These are phyloP conservation scores for Gobius niger DNA, from an alignment of 2,113 vertebrate species.

Conservation along the genomic window DNA sequence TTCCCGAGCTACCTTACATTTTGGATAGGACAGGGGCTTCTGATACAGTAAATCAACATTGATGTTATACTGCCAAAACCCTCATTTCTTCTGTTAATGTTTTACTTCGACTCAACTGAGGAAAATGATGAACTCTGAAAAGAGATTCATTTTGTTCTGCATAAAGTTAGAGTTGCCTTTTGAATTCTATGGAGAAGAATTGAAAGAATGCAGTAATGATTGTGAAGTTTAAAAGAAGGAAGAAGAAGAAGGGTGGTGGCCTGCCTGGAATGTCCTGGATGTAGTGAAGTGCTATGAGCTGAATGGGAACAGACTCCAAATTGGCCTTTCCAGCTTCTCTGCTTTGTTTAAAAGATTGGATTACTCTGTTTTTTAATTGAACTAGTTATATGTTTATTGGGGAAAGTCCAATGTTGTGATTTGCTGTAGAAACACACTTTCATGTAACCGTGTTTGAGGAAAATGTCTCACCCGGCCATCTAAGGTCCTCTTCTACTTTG, in stretches of 20 bases:
- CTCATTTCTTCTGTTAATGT: too few relatives aligned
- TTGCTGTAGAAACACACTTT: neutral
- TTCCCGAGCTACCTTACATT: too few relatives aligned
- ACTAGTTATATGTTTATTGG: too few relatives aligned
- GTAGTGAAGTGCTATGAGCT: constrained; percentile 37
- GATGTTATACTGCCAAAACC: too few relatives aligned
- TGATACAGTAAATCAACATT: too few relatives aligned
- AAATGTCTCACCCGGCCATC: constrained; percentile 73
- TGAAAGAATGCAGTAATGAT: constrained; percentile 18
- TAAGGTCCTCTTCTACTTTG: constrained; percentile 75
- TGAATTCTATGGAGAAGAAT: constrained; percentile 5
- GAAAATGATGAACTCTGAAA: too few relatives aligned
- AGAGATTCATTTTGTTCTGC: too few relatives aligned
- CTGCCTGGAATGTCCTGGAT: constrained; percentile 48
- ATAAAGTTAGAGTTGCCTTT: too few relatives aligned
- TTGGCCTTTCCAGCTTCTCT: constrained; percentile 22
- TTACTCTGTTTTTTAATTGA: constrained; percentile 2
- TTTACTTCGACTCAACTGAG: too few relatives aligned
- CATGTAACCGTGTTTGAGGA: too few relatives aligned
- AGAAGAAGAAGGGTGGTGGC: constrained; percentile 33
- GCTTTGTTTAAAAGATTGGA: constrained; percentile 21
- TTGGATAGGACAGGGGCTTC: too few relatives aligned
- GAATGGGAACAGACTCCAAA: constrained; percentile 44
- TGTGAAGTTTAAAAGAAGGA: constrained; percentile 11
- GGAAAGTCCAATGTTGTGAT: too few relatives aligned